Base-by-base conservation (phyloP, 1,140 invertebrate species). In the Drosophila watanabei region DNA sequence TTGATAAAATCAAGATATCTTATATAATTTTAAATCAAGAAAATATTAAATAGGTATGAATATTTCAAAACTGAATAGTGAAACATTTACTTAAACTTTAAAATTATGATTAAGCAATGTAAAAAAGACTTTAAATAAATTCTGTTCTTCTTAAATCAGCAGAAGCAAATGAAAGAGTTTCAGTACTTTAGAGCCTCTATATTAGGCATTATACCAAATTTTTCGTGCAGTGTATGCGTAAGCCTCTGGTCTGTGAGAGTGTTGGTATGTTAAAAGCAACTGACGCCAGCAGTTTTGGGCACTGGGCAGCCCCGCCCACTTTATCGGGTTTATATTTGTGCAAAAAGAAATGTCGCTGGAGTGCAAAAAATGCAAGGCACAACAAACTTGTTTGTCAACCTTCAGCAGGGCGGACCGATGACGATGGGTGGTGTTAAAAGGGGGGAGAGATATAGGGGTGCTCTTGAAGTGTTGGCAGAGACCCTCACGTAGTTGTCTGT, bases 361-460 rank as follows among this genome's bases (percentile, higher is more conserved):
- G 85, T 89, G 84, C 68, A 80, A 87, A 81, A 82, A 88, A 85
- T 87, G 84, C 84, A 89, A 75, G 81, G 79, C 75, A 89, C 86
- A 89, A 89, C 86, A 90, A 89, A 89, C 84, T 88, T 85, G 85
- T 90, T 90, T 85, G 86, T 82, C 79, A 84, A 75, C 62, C 80
- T 68, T 59, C 52, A 45, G 30, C 48, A 18, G 9, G 52, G 35
- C 41, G 37, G 24, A 9, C 32, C 51, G 30, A 35, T 37, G 60
- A 35, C 51, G 30, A 35, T 37, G 60, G 41, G 48, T 10, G 39
- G 45, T 18, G 28, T n/a, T 16, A 11, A 41, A 24, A 24, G 24
- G 13, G 18, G 33, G n/a, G n/a, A n/a, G n/a, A n/a, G n/a, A n/a
- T n/a, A n/a, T 24, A 24, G 37, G 37, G 39, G 37, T 30, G 60